These are phyloP conservation scores for Hylyphantes graminicola DNA, from an alignment of 1,140 invertebrate genomes.

Conservation along the genomic window DNA sequence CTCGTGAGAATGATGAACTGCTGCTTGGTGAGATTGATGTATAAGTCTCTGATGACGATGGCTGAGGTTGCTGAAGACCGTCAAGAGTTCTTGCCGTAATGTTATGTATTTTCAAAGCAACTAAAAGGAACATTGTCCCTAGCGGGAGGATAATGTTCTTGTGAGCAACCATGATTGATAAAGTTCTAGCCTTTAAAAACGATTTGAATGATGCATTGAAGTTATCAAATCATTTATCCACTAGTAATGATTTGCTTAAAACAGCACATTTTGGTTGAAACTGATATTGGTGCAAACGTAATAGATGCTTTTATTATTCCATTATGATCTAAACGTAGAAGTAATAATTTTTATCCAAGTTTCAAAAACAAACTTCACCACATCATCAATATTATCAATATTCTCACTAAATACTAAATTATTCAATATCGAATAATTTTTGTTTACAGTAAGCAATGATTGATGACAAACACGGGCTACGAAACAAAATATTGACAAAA, in stretches of 20 bases:
- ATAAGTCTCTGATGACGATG: not conserved
- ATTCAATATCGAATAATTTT: no score
- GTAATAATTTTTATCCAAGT: not conserved
- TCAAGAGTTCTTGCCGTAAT: conserved; percentile 11
- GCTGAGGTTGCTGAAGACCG: not conserved
- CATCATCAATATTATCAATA: not conserved
- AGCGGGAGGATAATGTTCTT: conserved; percentile 15
- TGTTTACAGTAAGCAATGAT: no score
- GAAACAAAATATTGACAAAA: not conserved
- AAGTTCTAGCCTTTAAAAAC: not conserved
- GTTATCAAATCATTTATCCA: not conserved
- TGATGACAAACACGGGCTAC: no score
- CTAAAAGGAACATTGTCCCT: conserved; percentile 39
- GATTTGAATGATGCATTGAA: not conserved
- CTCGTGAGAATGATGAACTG: not conserved
- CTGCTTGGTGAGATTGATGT: not conserved
- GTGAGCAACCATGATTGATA: conserved; percentile 14
- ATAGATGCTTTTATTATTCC: not conserved
- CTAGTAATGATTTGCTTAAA: not conserved
- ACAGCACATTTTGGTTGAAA: not conserved
- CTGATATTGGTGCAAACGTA: not conserved
- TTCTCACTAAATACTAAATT: not conserved
- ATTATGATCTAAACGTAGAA: not conserved
- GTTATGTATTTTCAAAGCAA: conserved; percentile 27
- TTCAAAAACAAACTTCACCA: not conserved